These are phyloP conservation scores for Tangara arthus DNA, from an alignment of 2,797 vertebrate species.

Conservation along the genomic window DNA sequence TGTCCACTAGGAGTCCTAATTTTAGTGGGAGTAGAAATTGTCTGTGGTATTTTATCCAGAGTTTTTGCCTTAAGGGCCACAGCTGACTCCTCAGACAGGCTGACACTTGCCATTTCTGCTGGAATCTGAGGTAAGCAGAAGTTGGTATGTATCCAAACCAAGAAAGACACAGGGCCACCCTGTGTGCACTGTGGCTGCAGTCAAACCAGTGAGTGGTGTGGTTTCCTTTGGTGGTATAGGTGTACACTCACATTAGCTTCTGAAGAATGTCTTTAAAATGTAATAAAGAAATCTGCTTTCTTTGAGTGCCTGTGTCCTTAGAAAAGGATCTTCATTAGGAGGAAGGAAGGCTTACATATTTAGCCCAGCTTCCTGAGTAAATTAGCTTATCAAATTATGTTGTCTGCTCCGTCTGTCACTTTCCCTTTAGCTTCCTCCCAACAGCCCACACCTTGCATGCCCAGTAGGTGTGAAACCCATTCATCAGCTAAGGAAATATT, in stretches of 20 bases:
- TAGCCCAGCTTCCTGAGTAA: neutral
- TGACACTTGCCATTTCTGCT: neutral
- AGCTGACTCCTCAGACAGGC: neutral
- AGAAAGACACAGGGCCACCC: neutral
- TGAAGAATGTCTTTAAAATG: neutral
- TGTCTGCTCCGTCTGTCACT: neutral
- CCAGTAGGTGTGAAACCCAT: slow-evolving; percentile 31
- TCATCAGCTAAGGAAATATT: neutral
- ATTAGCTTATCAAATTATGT: slow-evolving; percentile 7
- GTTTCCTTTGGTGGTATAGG: neutral
- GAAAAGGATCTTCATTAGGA: neutral
- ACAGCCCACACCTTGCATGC: slow-evolving; percentile 5
- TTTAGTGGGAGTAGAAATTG: neutral
- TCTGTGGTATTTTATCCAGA: neutral
- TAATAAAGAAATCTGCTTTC: neutral
- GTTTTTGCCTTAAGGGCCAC: neutral
- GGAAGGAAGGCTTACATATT: neutral
- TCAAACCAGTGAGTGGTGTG: neutral
- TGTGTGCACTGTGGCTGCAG: neutral
- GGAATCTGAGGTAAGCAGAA: neutral
- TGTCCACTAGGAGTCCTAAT: neutral
- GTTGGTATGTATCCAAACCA: neutral
- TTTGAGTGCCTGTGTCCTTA: neutral
- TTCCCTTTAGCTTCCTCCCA: neutral
- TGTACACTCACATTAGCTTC: neutral